These are phyloP conservation scores for Trissoscelio sp. DNA, from an alignment of 2,888 invertebrate genomes.

Conservation along the genomic window DNA sequence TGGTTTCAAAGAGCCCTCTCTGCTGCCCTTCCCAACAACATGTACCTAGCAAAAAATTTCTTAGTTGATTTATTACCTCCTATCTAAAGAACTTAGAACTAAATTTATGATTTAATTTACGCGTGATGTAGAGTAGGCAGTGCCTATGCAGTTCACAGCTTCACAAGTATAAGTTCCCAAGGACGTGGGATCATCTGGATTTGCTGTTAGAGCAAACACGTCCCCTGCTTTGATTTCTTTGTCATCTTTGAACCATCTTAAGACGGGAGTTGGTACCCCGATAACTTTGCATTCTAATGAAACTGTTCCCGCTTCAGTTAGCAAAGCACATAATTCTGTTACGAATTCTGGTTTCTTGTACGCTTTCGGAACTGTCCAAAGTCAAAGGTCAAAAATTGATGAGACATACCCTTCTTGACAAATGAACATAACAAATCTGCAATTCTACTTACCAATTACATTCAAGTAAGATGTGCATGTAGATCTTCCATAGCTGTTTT, in stretches of 20 bases:
- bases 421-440: not conserved
- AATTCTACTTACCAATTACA: constrained; percentile 86
- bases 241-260: constrained; percentile 92
- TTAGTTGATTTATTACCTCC: no score
- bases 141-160: constrained; percentile 95
- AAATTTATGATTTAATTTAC: no score
- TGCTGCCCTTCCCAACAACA: constrained; percentile 89
- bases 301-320: constrained; percentile 95
- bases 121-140: constrained; percentile 91
- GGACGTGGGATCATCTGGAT: constrained; percentile 93
- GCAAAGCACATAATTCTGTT: constrained; percentile 91
- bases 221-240: constrained; percentile 95
- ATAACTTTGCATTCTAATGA: constrained; percentile 96
- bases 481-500: constrained; percentile 90
- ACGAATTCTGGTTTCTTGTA: constrained; percentile 95
- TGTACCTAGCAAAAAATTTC: constrained; percentile 86
- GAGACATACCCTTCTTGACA: not conserved
- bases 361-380: constrained; percentile 90
- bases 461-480: constrained; percentile 91
- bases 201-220: constrained; percentile 93
- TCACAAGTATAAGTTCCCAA: constrained; percentile 95
- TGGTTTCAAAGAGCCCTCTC: constrained; percentile 88
- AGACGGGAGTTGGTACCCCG: constrained; percentile 93
- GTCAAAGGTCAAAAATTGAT: constrained; percentile 2
- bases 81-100: no score